Percentiles rank a stretch among this genome's conserved stretches.
phyloP scores from a whole-genome alignment of 2,797 vertebrate species.

The Margarornis squamiger region DNA sequence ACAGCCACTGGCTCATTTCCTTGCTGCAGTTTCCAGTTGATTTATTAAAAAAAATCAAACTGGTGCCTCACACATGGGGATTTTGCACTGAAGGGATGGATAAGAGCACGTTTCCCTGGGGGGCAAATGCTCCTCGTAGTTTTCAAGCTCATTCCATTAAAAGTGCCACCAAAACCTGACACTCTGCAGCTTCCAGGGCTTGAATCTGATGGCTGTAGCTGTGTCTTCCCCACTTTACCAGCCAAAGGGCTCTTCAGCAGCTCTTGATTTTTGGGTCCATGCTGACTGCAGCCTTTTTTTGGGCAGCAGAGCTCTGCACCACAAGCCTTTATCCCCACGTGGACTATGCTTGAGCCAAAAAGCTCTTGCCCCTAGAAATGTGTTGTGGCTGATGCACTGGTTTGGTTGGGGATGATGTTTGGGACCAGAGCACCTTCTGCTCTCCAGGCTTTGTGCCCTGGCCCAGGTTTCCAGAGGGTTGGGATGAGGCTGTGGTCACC shows the following conservation, averaged over 20 bases:
- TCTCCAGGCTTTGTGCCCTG: not conserved
- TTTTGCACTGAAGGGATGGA: not conserved
- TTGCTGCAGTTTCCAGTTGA: not conserved
- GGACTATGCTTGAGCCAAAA: not conserved
- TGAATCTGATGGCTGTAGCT: not conserved
- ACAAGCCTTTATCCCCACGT: rapidly evolving
- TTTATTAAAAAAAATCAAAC: not conserved
- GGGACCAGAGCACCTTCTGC: not conserved
- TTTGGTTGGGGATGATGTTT: not conserved
- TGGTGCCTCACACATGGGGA: not conserved
- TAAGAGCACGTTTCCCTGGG: not conserved
- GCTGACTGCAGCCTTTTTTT: not conserved
- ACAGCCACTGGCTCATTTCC: not conserved
- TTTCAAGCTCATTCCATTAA: not conserved
- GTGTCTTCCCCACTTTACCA: not conserved
- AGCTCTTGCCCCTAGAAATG: not conserved
- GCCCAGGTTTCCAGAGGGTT: not conserved
- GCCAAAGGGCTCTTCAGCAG: not conserved
- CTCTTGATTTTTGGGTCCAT: rapidly evolving
- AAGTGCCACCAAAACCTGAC: not conserved
- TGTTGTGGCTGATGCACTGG: not conserved
- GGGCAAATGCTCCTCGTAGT: not conserved
- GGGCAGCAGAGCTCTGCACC: not conserved
- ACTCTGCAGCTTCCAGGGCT: not conserved
- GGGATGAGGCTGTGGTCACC: too few species aligned